Percentiles rank a stretch among this genome's conserved stretches.
phyloP scores from a whole-genome alignment of 2,888 invertebrate species.

The Ormyrus labotus region DNA sequence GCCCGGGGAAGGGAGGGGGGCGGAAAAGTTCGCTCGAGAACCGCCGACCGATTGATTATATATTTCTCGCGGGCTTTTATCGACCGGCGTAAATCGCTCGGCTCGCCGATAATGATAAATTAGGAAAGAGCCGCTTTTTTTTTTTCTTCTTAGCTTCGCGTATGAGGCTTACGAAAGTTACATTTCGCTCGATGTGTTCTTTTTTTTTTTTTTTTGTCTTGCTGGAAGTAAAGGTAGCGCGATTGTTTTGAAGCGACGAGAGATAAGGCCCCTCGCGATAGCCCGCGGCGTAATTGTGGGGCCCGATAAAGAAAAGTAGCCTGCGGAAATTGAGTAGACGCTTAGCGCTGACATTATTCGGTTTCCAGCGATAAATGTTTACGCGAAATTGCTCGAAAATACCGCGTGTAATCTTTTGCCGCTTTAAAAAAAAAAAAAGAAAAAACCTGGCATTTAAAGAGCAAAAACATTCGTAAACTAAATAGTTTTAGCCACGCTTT shows the following conservation, averaged over 20 bases:
- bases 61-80: slow-evolving; percentile 30
- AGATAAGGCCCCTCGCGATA: slow-evolving; percentile 20
- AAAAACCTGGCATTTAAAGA: no score
- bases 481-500: no score
- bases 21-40: slow-evolving; percentile 17
- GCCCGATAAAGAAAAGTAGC: slow-evolving; percentile 21
- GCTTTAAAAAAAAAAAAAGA: no score
- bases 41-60: slow-evolving; percentile 28
- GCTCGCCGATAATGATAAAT: slow-evolving; percentile 46
- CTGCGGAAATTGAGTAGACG: slow-evolving; percentile 8
- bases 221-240: background rate
- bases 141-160: slow-evolving; percentile 55
- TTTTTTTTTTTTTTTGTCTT: background rate
- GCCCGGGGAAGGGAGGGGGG: background rate
- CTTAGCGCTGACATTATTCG: slow-evolving; percentile 17
- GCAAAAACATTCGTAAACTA: no score
- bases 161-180: background rate
- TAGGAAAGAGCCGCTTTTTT: slow-evolving; percentile 37
- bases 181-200: background rate
- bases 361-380: slow-evolving; percentile 7
- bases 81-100: slow-evolving; percentile 34
- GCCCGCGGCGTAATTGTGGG: slow-evolving; percentile 47
- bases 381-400: background rate
- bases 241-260: slow-evolving; percentile 25
- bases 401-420: no score